These are phyloP conservation scores for Drosophila ananassae DNA, from an alignment of 1,140 invertebrate species.

Conservation along the genomic window DNA sequence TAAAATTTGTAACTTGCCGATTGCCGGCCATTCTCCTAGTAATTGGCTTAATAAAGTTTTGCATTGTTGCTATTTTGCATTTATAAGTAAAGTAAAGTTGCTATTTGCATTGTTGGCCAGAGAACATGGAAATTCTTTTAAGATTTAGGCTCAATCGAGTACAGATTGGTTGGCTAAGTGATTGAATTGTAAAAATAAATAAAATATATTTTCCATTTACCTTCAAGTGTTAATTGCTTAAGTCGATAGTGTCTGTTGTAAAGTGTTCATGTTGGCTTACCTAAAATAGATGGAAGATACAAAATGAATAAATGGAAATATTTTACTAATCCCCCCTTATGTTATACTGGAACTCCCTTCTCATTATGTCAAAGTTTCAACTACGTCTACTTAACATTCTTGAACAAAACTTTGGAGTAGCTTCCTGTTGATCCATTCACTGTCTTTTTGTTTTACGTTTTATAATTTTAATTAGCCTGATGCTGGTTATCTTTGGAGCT, in stretches of 20 bases:
- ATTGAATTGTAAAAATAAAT: background rate
- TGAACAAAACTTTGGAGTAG: slow-evolving; percentile 57
- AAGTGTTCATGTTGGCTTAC: slow-evolving; percentile 1
- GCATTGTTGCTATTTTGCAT: too few relatives aligned
- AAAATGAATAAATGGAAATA: slow-evolving; percentile 2
- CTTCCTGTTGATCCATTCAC: slow-evolving; percentile 60
- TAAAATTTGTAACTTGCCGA: background rate
- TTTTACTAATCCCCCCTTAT: slow-evolving; percentile 4
- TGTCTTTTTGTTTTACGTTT: slow-evolving; percentile 41
- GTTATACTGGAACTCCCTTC: slow-evolving; percentile 23
- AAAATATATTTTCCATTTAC: slow-evolving; percentile 5
- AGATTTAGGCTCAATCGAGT: background rate
- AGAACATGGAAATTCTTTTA: background rate
- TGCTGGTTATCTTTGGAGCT: slow-evolving; percentile 65
- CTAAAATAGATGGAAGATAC: slow-evolving; percentile 6
- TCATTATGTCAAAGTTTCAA: slow-evolving; percentile 65
- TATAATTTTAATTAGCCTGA: slow-evolving; percentile 77
- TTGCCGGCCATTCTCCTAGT: background rate
- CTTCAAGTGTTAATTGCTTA: background rate
- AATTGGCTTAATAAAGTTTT: slow-evolving; percentile 2
- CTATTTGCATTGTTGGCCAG: background rate
- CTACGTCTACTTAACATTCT: slow-evolving; percentile 53
- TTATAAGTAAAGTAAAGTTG: too few relatives aligned
- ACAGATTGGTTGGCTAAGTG: background rate
- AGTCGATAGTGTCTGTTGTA: background rate